phyloP scores from a whole-genome alignment of 2,113 vertebrate genomes.

The Aviceda subcristata region DNA sequence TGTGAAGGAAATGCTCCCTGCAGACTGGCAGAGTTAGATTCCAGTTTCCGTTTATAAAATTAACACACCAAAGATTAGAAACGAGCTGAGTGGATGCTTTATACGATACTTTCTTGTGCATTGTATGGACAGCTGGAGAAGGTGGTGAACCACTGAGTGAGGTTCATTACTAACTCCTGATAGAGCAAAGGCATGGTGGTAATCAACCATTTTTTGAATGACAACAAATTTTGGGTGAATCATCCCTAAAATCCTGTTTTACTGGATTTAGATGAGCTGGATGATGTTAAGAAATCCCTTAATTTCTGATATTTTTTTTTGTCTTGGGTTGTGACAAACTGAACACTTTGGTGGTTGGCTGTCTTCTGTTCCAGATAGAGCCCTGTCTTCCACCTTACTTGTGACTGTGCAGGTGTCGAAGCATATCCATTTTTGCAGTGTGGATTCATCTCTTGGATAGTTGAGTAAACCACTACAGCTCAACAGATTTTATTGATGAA shows the following conservation, averaged over 20 bases:
- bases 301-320: background rate
- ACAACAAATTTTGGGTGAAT: background rate
- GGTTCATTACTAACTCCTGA: background rate
- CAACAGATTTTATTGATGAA: background rate
- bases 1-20: background rate
- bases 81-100: background rate
- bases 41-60: background rate
- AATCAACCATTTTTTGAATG: background rate
- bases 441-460: background rate
- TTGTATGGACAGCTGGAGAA: background rate
- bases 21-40: background rate
- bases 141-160: accelerated
- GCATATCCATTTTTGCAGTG: background rate
- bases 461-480: background rate
- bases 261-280: background rate
- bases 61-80: background rate
- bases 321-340: background rate
- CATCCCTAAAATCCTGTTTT: background rate
- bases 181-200: background rate
- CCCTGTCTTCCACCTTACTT: background rate
- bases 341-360: background rate
- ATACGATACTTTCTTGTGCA: background rate
- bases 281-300: background rate
- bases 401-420: background rate
- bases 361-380: background rate